Percentiles rank a stretch among this genome's conserved stretches.
These are phyloP conservation scores for Halichoeres trimaculatus DNA, from an alignment of 2,113 vertebrate species.

Conservation along the genomic window DNA sequence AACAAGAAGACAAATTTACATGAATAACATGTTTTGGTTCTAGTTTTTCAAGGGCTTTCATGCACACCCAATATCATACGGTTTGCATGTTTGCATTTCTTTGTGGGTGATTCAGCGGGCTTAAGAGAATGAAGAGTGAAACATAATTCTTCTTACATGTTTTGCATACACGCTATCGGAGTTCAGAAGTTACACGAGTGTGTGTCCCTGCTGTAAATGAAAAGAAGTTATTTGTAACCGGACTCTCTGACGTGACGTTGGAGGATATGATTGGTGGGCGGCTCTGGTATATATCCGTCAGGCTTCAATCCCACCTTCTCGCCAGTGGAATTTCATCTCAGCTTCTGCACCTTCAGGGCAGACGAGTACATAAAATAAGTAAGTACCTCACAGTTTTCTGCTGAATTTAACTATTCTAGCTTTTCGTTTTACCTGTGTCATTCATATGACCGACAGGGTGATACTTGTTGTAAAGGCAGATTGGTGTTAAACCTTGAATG, in stretches of 20 bases:
- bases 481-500: not conserved
- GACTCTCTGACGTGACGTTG: constrained; percentile 83
- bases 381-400: constrained; percentile 66
- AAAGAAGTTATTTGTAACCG: constrained; percentile 61
- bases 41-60: no score
- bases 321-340: constrained; percentile 89
- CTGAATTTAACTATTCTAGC: not conserved
- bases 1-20: no score
- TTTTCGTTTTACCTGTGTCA: not conserved
- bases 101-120: no score
- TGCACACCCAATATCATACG: no score
- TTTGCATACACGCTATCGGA: not conserved
- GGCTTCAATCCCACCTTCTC: constrained; percentile 83
- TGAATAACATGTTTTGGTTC: no score
- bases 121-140: no score
- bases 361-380: constrained; percentile 87
- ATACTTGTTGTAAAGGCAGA: not conserved
- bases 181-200: not conserved
- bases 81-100: no score
- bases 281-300: constrained; percentile 85
- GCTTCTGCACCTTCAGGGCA: constrained; percentile 89
- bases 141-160: not conserved
- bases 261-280: constrained; percentile 85
- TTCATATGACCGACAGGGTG: fast-evolving
- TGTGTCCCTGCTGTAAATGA: constrained; percentile 9